These are phyloP conservation scores for Heliopora coerulea DNA, from an alignment of 92 coral and sea anemone genomes.

Conservation along the genomic window DNA sequence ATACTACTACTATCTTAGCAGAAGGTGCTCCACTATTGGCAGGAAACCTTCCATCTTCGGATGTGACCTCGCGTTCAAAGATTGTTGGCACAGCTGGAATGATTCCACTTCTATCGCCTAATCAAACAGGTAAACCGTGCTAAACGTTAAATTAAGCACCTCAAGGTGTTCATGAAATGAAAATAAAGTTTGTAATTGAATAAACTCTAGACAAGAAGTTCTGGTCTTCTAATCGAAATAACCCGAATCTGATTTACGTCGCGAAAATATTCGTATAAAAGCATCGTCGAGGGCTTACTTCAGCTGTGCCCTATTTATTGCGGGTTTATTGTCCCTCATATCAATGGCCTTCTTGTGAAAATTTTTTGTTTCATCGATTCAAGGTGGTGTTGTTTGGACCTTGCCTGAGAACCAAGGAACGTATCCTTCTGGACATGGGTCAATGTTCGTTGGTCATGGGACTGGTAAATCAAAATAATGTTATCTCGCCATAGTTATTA, in stretches of 20 bases:
- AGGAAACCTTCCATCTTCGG: not conserved
- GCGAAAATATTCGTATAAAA: no score
- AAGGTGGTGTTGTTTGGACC: slow-evolving; percentile 40
- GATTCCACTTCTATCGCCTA: slow-evolving; percentile 33
- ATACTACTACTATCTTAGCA: slow-evolving; percentile 30
- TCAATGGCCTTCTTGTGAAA: no score
- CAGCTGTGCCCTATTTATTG: no score
- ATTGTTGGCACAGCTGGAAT: slow-evolving; percentile 12
- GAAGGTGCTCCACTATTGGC: slow-evolving; percentile 28
- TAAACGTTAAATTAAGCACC: no score
- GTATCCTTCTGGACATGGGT: slow-evolving; percentile 18
- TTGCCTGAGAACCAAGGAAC: slow-evolving; percentile 25
- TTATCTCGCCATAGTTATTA: not conserved
- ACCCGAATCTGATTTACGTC: no score
- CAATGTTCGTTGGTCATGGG: slow-evolving; percentile 15
- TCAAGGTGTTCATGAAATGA: no score
- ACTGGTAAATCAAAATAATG: not conserved
- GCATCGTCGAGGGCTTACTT: no score
- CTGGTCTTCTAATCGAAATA: no score
- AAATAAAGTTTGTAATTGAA: no score
- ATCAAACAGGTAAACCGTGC: slow-evolving; percentile 26
- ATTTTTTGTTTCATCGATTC: not conserved
- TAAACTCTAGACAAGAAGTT: no score
- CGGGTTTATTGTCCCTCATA: no score
- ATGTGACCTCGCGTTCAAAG: not conserved